Evolutionary conservation across 2,888 invertebrate genomes (phyloP).

Genomic region (Pasiphila rectangulata): DNA sequence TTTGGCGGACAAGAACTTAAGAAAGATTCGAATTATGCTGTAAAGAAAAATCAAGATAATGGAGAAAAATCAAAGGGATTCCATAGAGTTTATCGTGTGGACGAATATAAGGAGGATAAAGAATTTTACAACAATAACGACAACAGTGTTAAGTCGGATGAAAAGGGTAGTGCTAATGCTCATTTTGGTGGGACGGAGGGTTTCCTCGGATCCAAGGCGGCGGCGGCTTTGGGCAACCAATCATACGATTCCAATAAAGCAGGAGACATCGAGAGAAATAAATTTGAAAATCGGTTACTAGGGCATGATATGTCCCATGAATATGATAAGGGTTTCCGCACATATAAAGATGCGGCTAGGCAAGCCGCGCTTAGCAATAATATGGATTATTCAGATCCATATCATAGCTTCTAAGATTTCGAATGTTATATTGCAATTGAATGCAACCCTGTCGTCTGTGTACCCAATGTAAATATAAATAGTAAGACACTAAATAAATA

Average conservation of each 20-base stretch:
- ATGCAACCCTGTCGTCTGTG: too few relatives aligned
- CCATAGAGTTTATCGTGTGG: slow-evolving; percentile 65
- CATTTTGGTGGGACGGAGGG: slow-evolving; percentile 54
- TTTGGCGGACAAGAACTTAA: slow-evolving; percentile 56
- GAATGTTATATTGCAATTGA: too few relatives aligned
- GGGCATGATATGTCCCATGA: slow-evolving; percentile 39
- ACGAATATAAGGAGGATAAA: slow-evolving; percentile 68
- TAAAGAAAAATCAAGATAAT: slow-evolving; percentile 53
- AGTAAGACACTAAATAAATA: too few relatives aligned
- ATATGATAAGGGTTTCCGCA: slow-evolving; percentile 42
- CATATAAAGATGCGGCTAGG: slow-evolving; percentile 53
- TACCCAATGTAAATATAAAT: slow-evolving; percentile 7
- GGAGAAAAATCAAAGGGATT: slow-evolving; percentile 65
- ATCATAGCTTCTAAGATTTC: background rate
- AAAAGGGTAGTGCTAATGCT: slow-evolving; percentile 46
- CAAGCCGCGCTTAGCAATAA: slow-evolving; percentile 48
- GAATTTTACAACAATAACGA: slow-evolving; percentile 65
- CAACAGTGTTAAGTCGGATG: slow-evolving; percentile 47
- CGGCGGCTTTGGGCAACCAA: slow-evolving; percentile 43
- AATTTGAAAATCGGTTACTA: slow-evolving; percentile 40
- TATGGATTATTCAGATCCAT: slow-evolving; percentile 47
- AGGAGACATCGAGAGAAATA: slow-evolving; percentile 39
- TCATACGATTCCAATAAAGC: slow-evolving; percentile 37
- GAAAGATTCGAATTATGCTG: slow-evolving; percentile 46
- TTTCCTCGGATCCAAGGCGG: slow-evolving; percentile 47